Evolutionary conservation across 2,113 vertebrate genomes (phyloP).

Genomic region (Colinus virginianus): DNA sequence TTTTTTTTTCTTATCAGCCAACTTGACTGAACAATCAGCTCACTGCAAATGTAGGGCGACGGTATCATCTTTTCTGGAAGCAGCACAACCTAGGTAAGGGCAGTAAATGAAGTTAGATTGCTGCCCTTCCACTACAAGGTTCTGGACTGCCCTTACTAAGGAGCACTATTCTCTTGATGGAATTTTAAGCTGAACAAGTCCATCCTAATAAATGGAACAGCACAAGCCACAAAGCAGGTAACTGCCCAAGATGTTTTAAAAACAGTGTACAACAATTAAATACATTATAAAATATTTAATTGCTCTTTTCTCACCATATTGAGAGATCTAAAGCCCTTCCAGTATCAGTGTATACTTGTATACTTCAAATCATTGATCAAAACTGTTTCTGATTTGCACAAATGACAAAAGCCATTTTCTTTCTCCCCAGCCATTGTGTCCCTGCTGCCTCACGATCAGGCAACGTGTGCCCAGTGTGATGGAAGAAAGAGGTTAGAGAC

Average conservation of each 20-base stretch:
- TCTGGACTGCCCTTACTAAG: not conserved
- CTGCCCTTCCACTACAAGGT: not conserved
- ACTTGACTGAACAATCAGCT: not conserved
- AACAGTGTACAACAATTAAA: not conserved
- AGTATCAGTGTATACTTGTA: not conserved
- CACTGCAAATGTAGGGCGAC: not conserved
- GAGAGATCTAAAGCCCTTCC: not conserved
- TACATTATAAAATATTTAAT: not conserved
- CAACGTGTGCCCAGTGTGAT: not conserved
- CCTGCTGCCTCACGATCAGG: not conserved
- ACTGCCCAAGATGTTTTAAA: not conserved
- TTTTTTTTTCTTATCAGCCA: not conserved
- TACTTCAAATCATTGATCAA: not conserved
- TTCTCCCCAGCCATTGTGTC: not conserved
- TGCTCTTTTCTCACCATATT: not conserved
- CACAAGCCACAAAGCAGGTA: not conserved
- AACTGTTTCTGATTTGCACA: not conserved
- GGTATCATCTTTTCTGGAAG: not conserved
- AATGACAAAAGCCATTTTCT: not conserved
- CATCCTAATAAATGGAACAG: not conserved
- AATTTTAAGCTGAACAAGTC: not conserved
- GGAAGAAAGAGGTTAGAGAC: not conserved
- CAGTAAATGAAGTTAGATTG: constrained; percentile 26
- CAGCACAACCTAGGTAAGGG: constrained; percentile 32
- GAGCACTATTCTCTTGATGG: not conserved